Percentiles rank a stretch among this genome's conserved stretches.
Conservation (phyloP, 2,797 vertebrate genomes). For the Telmatherina bonti region DNA sequence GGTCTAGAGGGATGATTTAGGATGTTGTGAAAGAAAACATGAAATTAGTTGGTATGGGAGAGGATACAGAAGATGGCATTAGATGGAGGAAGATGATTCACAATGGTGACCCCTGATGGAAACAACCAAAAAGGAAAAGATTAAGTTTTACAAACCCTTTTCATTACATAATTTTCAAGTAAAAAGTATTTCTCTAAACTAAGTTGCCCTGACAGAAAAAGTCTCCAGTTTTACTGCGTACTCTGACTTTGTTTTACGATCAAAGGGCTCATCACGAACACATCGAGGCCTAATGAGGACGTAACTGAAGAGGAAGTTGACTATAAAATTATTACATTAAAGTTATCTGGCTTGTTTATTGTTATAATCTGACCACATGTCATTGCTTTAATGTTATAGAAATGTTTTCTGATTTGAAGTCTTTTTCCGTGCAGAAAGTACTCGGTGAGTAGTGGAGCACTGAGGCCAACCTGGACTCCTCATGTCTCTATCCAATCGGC, state of each 20-base stretch:
- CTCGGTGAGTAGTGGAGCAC: conserved; percentile 49
- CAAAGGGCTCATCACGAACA: no score
- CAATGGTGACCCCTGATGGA: background rate
- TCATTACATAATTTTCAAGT: no score
- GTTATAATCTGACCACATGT: background rate
- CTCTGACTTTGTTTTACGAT: no score
- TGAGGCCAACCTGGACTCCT: conserved; percentile 50
- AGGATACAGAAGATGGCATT: background rate
- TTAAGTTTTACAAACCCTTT: no score
- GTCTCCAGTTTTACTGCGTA: no score
- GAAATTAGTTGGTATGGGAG: background rate
- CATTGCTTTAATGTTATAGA: background rate
- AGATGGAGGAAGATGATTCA: background rate
- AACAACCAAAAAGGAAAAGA: background rate
- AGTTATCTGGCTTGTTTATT: background rate
- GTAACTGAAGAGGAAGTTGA: background rate
- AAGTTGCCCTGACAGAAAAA: no score
- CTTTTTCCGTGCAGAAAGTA: conserved; percentile 40
- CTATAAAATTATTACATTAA: background rate
- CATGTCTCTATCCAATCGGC: background rate
- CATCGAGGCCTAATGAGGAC: background rate
- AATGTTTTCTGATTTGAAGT: background rate
- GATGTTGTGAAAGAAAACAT: background rate
- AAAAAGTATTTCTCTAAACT: no score
- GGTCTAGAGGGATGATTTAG: no score